phyloP scores from a whole-genome alignment of 2,888 invertebrate species.

The Apodemia arnacis region DNA sequence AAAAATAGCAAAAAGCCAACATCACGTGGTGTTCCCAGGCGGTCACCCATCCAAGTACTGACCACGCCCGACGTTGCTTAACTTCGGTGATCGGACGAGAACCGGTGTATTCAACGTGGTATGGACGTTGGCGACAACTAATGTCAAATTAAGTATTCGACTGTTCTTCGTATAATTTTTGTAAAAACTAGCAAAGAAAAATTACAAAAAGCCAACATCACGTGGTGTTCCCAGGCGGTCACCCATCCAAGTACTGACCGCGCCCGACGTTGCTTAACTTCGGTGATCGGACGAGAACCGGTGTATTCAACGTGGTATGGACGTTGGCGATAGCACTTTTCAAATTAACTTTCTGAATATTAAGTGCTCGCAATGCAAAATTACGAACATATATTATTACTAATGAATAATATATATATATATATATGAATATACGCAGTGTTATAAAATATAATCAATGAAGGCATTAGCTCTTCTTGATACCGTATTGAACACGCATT shows the following conservation, averaged over 20 bases:
- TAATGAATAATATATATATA: too few species aligned
- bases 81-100: slow-evolving; percentile 86
- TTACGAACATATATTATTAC: too few species aligned
- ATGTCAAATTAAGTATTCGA: too few species aligned
- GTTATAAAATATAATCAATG: too few species aligned
- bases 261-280: slow-evolving; percentile 87
- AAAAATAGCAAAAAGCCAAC: too few species aligned
- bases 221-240: slow-evolving; percentile 89
- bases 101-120: slow-evolving; percentile 71
- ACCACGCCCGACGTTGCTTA: slow-evolving; percentile 89
- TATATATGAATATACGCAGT: too few species aligned
- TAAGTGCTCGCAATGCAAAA: too few species aligned
- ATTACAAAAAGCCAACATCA: slow-evolving; percentile 59
- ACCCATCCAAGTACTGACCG: slow-evolving; percentile 88
- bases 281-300: slow-evolving; percentile 93
- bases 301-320: slow-evolving; percentile 92
- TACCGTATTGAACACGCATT: too few species aligned
- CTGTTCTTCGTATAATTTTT: too few species aligned
- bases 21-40: slow-evolving; percentile 30
- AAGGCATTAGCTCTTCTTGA: too few species aligned
- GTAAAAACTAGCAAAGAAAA: too few species aligned
- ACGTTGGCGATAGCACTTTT: slow-evolving; percentile 89
- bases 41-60: slow-evolving; percentile 90
- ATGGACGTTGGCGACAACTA: slow-evolving; percentile 75
- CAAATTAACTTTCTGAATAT: too few species aligned